Evolutionary conservation across 2,888 invertebrate species (phyloP).

Genomic region (Lochmaea crataegi): DNA sequence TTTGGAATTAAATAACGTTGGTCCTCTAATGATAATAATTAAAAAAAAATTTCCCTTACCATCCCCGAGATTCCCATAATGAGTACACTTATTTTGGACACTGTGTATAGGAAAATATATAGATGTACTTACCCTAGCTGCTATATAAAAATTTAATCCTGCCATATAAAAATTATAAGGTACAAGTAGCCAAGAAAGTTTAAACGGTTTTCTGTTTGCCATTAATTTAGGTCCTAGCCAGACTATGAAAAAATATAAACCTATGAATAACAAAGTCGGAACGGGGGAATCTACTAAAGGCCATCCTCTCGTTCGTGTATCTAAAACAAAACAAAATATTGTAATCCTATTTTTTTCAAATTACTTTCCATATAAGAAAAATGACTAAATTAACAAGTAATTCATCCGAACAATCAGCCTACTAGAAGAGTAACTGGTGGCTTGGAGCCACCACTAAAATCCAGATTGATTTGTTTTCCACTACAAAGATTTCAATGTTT

Average conservation of each 20-base stretch:
- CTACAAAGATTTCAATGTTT: no score
- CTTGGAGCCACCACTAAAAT: no score
- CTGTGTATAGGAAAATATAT: not conserved
- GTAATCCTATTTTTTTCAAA: no score
- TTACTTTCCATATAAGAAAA: no score
- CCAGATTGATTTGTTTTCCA: no score
- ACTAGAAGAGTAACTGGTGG: no score
- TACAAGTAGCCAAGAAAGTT: conserved; percentile 80
- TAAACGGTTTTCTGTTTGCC: conserved; percentile 80
- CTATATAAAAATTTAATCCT: conserved; percentile 84
- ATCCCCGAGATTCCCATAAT: no score
- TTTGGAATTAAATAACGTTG: no score
- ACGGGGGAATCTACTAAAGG: conserved; percentile 84
- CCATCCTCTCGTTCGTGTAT: conserved; percentile 86
- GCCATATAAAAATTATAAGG: conserved; percentile 90
- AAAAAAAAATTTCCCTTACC: no score
- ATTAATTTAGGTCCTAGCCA: conserved; percentile 85
- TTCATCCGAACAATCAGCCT: no score
- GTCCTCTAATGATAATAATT: no score
- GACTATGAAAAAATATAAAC: conserved; percentile 80
- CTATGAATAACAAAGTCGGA: conserved; percentile 77
- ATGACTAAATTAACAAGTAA: no score
- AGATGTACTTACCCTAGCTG: conserved; percentile 72
- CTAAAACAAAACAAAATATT: conserved; percentile 66
- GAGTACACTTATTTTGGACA: not conserved